Evolutionary conservation across 1,140 invertebrate genomes (phyloP), one percentile per base, ranked within the genome.

Genomic region (Eubasilissa regina): DNA sequence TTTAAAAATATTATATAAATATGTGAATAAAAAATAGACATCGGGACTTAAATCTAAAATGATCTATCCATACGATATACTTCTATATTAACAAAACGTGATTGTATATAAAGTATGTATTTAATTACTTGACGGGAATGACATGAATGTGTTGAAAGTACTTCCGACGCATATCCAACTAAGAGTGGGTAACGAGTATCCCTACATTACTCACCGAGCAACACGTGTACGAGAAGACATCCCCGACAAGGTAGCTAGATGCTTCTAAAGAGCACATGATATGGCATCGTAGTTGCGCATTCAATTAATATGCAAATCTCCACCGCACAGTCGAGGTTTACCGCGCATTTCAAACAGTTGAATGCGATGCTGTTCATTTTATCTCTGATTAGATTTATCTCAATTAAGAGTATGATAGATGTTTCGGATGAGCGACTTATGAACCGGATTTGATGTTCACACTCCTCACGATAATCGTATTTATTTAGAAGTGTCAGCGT

Each of bases 241-340:
- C 17, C 13, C 11, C 48, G 66, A 70, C 47, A 70, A 21, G 66
- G 66, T 13, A 70, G 51, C 48, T 70, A 70, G 66, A 70, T 70
- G 51, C 25, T 70, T 19, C 66, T 70, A 48, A 70, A 70, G 47
- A 70, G 66, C 25, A 15, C 11, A 47, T 70, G 66, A 48, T 70
- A 70, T 51, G 35, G 21, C 55, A 48, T 73, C 19, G 68, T 78
- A 72, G 58, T 21, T 73, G 68, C 77, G 55, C 77, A 58, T 78
- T 73, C 77, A 78, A 78, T 78, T 78, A 78, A 78, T 78, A 78
- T 78, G 77, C 68, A 73, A 78, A 78, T 78, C 66, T 64, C n/a
- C 56, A 45, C 66, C 77, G 75, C 51, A 64, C 51, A 75, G 0
- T 15, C 35, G 75, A 72, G 66, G 44, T 44, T 78, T 35, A 64